phyloP scores from a whole-genome alignment of 2,888 invertebrate genomes.

The Mantis religiosa region DNA sequence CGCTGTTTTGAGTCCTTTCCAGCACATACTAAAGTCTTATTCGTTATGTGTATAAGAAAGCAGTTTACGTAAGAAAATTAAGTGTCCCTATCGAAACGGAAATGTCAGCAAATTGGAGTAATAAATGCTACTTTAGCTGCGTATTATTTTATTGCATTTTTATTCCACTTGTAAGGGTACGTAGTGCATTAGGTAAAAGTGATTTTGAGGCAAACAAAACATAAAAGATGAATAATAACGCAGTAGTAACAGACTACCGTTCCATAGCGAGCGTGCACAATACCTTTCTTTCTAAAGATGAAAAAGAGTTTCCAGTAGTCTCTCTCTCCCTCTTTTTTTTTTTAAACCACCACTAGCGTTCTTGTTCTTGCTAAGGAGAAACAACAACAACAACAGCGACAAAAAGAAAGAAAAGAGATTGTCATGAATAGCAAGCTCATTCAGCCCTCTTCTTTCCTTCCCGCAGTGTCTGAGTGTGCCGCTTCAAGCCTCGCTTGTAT shows the following conservation, averaged over 20 bases:
- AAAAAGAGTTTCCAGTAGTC: not conserved
- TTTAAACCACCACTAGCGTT: not conserved
- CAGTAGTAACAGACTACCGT: not conserved
- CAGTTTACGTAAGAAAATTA: too few species aligned
- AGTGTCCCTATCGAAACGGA: too few species aligned
- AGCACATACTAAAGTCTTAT: too few species aligned
- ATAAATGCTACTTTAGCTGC: too few species aligned
- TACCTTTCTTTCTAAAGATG: not conserved
- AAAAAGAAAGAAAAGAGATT: not conserved
- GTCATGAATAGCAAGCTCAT: not conserved
- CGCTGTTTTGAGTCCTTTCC: too few species aligned
- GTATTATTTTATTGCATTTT: too few species aligned
- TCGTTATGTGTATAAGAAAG: too few species aligned
- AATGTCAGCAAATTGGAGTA: too few species aligned
- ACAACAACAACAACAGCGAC: not conserved
- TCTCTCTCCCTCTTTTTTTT: not conserved
- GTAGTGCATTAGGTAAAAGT: not conserved
- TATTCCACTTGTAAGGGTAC: not conserved
- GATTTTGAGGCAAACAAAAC: not conserved
- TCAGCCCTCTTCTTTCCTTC: not conserved
- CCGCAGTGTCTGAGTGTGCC: not conserved
- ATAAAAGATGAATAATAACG: not conserved
- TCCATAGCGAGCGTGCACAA: not conserved
- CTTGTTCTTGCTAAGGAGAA: not conserved
- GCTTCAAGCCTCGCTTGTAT: not conserved